Evolutionary conservation across 2,888 invertebrate genomes (phyloP).

Genomic region (Endomychus coccineus): DNA sequence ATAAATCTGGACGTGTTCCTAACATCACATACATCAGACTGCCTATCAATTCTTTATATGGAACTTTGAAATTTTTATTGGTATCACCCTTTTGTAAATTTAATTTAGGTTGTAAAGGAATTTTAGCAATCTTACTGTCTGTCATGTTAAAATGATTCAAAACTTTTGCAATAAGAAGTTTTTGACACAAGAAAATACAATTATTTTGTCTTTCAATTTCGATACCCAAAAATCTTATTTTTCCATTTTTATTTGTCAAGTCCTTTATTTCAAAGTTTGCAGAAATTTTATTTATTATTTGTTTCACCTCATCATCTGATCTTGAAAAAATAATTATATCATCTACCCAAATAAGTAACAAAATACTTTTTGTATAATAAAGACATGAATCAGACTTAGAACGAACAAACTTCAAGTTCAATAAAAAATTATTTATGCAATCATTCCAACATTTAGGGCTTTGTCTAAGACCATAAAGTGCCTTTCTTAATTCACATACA

Average conservation of each 20-base stretch:
- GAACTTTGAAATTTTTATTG: background rate
- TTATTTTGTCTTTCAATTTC: slow-evolving; percentile 11
- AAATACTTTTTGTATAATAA: slow-evolving; percentile 17
- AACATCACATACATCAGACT: slow-evolving; percentile 22
- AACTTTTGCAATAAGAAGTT: slow-evolving; percentile 18
- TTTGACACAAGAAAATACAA: slow-evolving; percentile 17
- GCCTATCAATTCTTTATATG: slow-evolving; percentile 20
- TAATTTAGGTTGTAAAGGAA: slow-evolving; percentile 19
- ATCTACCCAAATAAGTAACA: too few relatives aligned
- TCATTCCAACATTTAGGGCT: slow-evolving; percentile 21
- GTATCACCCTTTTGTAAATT: slow-evolving; percentile 5
- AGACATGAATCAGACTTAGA: slow-evolving; percentile 23
- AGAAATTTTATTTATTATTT: slow-evolving; percentile 12
- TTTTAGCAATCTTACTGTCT: slow-evolving; percentile 11
- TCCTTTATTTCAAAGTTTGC: slow-evolving; percentile 18
- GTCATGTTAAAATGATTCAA: slow-evolving; percentile 18
- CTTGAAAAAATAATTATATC: slow-evolving; percentile 18
- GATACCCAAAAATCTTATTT: slow-evolving; percentile 17
- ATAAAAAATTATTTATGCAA: slow-evolving; percentile 15
- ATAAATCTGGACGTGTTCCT: slow-evolving; percentile 22
- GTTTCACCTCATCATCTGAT: slow-evolving; percentile 10
- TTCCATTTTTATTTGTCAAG: slow-evolving; percentile 15
- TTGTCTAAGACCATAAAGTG: slow-evolving; percentile 19
- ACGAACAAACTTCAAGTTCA: slow-evolving; percentile 14
- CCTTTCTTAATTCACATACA: slow-evolving; percentile 18